Percentiles rank a stretch among this genome's conserved stretches.
Conservation (phyloP, 2,113 vertebrate genomes). For the Onychostoma macrolepis region DNA sequence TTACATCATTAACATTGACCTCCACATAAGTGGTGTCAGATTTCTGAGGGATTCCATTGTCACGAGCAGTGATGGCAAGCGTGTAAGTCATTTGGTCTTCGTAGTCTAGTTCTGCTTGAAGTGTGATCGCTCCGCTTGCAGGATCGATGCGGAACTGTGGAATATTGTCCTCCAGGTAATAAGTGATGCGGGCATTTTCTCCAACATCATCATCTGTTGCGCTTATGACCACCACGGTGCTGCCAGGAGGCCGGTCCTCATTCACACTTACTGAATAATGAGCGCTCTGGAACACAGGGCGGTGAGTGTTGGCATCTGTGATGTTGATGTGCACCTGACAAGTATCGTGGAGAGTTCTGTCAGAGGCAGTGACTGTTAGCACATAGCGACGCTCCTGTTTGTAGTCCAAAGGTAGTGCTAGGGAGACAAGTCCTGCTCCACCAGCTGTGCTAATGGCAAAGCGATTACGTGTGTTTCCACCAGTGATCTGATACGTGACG, state of each 20-base stretch:
- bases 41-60: constrained; percentile 98
- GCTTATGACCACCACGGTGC: constrained; percentile 94
- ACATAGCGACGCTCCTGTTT: constrained; percentile 97
- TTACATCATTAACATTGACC: constrained; percentile 96
- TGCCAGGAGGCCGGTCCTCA: constrained; percentile 90
- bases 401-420: constrained; percentile 94
- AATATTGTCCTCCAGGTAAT: constrained; percentile 93
- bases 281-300: constrained; percentile 95
- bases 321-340: constrained; percentile 97
- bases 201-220: constrained; percentile 96
- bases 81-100: constrained; percentile 98
- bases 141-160: constrained; percentile 96
- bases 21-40: constrained; percentile 97
- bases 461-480: constrained; percentile 95
- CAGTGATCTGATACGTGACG: constrained; percentile 96
- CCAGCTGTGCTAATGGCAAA: constrained; percentile 95
- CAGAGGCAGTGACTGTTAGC: constrained; percentile 91
- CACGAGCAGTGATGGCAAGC: constrained; percentile 92
- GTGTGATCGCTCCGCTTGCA: constrained; percentile 88
- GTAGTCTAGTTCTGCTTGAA: constrained; percentile 94
- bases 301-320: constrained; percentile 95
- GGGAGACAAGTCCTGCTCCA: constrained; percentile 87
- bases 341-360: constrained; percentile 93
- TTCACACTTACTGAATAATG: constrained; percentile 95
- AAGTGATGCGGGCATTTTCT: constrained; percentile 94